Evolutionary conservation across 2,797 vertebrate genomes (phyloP).

Genomic region (Knipowitschia caucasica): DNA sequence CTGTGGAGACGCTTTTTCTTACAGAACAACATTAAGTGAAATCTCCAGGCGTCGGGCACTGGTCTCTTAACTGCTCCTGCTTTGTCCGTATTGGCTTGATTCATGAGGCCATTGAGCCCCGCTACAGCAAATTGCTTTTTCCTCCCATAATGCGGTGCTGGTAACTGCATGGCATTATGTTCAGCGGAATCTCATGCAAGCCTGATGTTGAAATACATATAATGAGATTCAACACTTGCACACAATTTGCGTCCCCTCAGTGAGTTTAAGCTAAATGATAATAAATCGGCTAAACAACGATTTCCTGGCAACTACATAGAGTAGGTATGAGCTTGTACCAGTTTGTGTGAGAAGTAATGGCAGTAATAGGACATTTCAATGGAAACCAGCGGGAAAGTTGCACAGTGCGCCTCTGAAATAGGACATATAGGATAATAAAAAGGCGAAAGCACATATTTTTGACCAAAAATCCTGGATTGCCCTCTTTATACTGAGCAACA

Average conservation of each 20-base stretch:
- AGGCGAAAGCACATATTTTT: too few species aligned
- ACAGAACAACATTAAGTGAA: conserved; percentile 47
- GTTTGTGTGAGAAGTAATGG: too few species aligned
- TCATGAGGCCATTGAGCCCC: conserved; percentile 64
- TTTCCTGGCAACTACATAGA: conserved; percentile 28
- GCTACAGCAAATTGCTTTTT: conserved; percentile 67
- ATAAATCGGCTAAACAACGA: conserved; percentile 45
- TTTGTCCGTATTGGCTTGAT: conserved; percentile 60
- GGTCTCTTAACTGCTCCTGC: conserved; percentile 51
- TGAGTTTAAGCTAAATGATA: conserved; percentile 40
- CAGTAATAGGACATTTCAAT: too few species aligned
- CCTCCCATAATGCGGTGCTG: conserved; percentile 54
- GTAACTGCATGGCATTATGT: conserved; percentile 53
- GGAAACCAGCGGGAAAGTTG: too few species aligned
- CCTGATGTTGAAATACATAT: conserved; percentile 45
- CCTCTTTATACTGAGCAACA: too few species aligned
- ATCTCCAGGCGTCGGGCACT: conserved; percentile 47
- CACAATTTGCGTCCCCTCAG: conserved; percentile 5
- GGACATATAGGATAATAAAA: too few species aligned
- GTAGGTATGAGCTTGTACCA: neutral
- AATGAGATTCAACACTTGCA: conserved; percentile 37
- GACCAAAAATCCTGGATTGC: too few species aligned
- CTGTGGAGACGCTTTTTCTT: conserved; percentile 12
- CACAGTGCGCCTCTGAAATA: too few species aligned
- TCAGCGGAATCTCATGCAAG: conserved; percentile 42